Percentiles rank a stretch among this genome's conserved stretches.
Conservation (phyloP, 1,140 invertebrate genomes). For the Andricus grossulariae region DNA sequence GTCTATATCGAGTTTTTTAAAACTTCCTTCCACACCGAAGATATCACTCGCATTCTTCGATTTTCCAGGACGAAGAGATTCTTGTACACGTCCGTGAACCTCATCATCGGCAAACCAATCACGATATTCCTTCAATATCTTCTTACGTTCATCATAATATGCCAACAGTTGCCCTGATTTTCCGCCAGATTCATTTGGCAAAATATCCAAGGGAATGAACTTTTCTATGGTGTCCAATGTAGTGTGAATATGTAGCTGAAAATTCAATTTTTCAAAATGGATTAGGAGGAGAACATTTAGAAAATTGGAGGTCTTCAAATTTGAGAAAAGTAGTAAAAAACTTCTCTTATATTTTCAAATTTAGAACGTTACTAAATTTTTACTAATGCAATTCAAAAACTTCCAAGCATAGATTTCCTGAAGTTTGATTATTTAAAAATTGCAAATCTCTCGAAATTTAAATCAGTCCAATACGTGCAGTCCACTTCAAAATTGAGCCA, state of each 20-base stretch:
- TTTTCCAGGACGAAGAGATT: slow-evolving; percentile 80
- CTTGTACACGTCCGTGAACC: slow-evolving; percentile 77
- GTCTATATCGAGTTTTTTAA: slow-evolving; percentile 85
- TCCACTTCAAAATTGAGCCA: too few species aligned
- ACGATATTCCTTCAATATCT: slow-evolving; percentile 75
- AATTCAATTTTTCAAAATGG: slow-evolving; percentile 42
- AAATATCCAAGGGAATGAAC: slow-evolving; percentile 70
- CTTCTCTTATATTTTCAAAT: too few species aligned
- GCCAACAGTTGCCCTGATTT: slow-evolving; percentile 70
- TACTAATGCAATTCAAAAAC: too few species aligned
- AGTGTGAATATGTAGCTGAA: slow-evolving; percentile 74
- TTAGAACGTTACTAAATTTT: too few species aligned
- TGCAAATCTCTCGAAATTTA: too few species aligned
- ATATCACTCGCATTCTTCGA: slow-evolving; percentile 79
- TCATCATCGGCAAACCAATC: slow-evolving; percentile 78
- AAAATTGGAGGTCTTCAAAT: slow-evolving; percentile 33
- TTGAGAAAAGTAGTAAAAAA: neutral
- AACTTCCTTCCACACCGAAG: slow-evolving; percentile 82
- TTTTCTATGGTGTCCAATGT: slow-evolving; percentile 68
- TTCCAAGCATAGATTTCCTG: too few species aligned
- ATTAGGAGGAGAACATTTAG: neutral
- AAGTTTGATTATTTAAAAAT: too few species aligned
- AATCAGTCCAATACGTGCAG: too few species aligned
- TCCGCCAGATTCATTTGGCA: slow-evolving; percentile 80
- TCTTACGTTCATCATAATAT: slow-evolving; percentile 66